A percentile compares a stretch with the other conserved stretches of the same genome.
Evolutionary conservation across 2,888 invertebrate species (phyloP).

Genomic region (Troides aeacus): DNA sequence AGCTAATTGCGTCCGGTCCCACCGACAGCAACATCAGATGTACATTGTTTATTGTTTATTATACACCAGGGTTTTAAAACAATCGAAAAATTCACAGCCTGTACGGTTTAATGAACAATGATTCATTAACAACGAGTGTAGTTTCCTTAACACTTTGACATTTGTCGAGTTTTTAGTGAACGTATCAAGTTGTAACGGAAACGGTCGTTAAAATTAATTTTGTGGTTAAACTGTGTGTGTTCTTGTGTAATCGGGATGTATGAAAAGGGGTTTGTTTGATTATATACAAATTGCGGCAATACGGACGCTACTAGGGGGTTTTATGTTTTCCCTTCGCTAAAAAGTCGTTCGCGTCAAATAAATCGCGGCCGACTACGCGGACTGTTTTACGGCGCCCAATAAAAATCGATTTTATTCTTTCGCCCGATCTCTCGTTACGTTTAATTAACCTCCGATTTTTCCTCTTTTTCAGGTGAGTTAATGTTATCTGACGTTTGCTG

Average conservation of each 20-base stretch:
- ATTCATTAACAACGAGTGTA: not conserved
- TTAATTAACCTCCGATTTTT: constrained; percentile 46
- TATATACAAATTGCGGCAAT: constrained; percentile 1
- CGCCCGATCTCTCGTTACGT: constrained; percentile 37
- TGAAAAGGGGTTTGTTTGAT: not conserved
- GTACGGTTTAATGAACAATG: not conserved
- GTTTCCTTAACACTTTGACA: not conserved
- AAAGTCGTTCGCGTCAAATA: constrained; percentile 43
- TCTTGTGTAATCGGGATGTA: not conserved
- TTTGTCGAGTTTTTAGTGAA: not conserved
- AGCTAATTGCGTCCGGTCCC: constrained; percentile 20
- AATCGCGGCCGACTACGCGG: constrained; percentile 41
- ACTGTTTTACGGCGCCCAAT: constrained; percentile 41
- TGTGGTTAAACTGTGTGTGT: not conserved
- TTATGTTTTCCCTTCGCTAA: constrained; percentile 30
- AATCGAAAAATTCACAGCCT: not conserved
- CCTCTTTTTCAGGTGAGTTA: constrained; percentile 54
- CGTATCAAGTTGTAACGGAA: too few species aligned
- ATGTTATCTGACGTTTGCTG: constrained; percentile 33
- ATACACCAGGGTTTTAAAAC: not conserved
- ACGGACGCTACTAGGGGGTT: constrained; percentile 32
- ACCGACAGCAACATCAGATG: not conserved
- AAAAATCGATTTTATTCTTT: constrained; percentile 43
- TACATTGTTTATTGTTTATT: not conserved
- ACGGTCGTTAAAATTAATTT: not conserved